These are phyloP conservation scores for Paramormyrops kingsleyae DNA, from an alignment of 2,113 vertebrate genomes.

Conservation along the genomic window DNA sequence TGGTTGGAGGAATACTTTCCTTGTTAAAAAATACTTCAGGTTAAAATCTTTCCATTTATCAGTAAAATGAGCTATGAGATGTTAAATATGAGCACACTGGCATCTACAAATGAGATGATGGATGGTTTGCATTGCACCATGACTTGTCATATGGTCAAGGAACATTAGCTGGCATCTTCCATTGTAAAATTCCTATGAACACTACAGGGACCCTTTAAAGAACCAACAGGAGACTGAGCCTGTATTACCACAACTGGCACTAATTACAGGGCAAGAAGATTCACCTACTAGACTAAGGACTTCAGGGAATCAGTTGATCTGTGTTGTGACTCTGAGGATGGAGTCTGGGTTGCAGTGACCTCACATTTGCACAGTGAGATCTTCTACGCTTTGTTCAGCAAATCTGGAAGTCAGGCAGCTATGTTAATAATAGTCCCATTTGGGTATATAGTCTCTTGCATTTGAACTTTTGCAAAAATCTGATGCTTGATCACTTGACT, in stretches of 20 bases:
- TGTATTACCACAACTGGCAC: neutral
- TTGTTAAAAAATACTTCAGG: neutral
- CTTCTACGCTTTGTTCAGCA: neutral
- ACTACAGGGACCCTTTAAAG: neutral
- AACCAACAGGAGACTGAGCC: neutral
- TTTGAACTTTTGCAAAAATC: neutral
- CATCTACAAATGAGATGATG: neutral
- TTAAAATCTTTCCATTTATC: neutral
- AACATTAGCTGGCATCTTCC: neutral
- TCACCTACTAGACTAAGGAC: neutral
- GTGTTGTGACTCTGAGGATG: neutral
- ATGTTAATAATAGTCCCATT: neutral
- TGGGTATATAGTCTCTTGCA: neutral
- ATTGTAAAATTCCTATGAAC: neutral
- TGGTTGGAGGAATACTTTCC: neutral
- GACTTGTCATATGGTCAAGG: neutral
- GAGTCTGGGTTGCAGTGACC: neutral
- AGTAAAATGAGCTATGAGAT: neutral
- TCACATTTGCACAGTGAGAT: neutral
- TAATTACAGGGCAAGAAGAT: neutral
- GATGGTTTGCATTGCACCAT: neutral
- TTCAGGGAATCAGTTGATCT: neutral
- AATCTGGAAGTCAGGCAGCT: neutral
- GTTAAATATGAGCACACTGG: neutral
- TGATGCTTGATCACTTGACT: neutral